Base-by-base conservation (phyloP, 1,140 invertebrate species). In the Polypedilum vanderplanki region DNA sequence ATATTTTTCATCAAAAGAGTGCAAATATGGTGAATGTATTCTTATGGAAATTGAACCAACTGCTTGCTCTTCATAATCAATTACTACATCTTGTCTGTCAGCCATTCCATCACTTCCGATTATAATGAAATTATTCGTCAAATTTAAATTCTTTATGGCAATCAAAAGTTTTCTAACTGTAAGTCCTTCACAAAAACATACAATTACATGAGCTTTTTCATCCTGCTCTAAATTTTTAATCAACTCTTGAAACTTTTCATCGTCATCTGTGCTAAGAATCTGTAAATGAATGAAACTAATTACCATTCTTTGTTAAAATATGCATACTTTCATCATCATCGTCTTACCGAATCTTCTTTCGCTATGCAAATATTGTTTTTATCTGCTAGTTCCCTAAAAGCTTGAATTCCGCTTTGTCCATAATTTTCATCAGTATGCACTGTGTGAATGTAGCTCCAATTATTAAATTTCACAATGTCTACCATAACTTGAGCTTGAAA, bases 391-490 rank as follows among this genome's bases (percentile, higher is more conserved):
- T 89, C 87, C 24, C 88, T 86, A 83, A 94, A 92, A 40, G 87
- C 88, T 78, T 91, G 88, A 79, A 93, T 92, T n/a, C 92, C 92
- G 75, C 90, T 90, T 77, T 90, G 88, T 0, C 92, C 92, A 81
- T 94, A 94, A 82, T 90, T 93, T 77, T 91, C 92, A 81, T 93
- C 90, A 2, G 91, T 91, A 81, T 92, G 89, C 64, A 94, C 88
- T n/a, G 90, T 89, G 15, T 90, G 91, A 4, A 95, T 90, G 79
- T 93, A 95, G 1, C 90, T 93, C 93, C 93, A 95, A 81, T 93
- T 92, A 81, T 90, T 89, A 75, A 85, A 82, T 76, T 85, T 81
- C 7, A 95, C 87, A 41, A 94, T 83, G 80, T 91, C 90, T 65
- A 91, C 85, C 78, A 94, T 87, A 22, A 91, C 89, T 79, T 89